Evolutionary conservation across 2,888 invertebrate genomes (phyloP).

Genomic region (Nebria salina): DNA sequence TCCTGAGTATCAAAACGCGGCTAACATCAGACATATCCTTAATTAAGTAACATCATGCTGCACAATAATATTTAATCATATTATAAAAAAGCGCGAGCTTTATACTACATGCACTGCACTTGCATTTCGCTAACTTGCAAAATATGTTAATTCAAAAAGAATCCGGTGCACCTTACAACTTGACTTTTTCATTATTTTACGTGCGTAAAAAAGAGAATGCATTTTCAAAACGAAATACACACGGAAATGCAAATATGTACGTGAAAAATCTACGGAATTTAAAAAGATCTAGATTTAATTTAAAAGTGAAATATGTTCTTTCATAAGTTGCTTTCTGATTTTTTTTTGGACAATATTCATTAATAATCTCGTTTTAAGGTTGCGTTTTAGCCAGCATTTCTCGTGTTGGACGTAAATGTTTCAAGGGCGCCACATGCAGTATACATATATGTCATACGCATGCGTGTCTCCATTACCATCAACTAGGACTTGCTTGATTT

Average conservation of each 20-base stretch:
- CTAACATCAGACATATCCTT: neutral
- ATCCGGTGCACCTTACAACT: neutral
- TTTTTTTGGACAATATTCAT: neutral
- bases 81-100: neutral
- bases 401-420: slow-evolving; percentile 15
- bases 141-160: slow-evolving; percentile 1
- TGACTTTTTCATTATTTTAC: neutral
- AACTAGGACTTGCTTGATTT: slow-evolving; percentile 20
- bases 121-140: neutral
- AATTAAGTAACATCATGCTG: neutral
- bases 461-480: slow-evolving; percentile 21
- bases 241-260: too few species aligned
- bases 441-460: slow-evolving; percentile 22
- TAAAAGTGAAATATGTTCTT: too few species aligned
- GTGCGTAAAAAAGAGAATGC: too few species aligned
- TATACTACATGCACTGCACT: neutral
- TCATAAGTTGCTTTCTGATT: too few species aligned
- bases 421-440: slow-evolving; percentile 24
- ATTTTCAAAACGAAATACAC: too few species aligned
- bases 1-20: neutral
- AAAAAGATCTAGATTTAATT: too few species aligned
- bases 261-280: too few species aligned
- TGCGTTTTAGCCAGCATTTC: neutral
- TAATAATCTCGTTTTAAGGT: neutral
- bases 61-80: neutral